Conservation (phyloP, 2,113 vertebrate genomes). For the Scatophagus argus region DNA sequence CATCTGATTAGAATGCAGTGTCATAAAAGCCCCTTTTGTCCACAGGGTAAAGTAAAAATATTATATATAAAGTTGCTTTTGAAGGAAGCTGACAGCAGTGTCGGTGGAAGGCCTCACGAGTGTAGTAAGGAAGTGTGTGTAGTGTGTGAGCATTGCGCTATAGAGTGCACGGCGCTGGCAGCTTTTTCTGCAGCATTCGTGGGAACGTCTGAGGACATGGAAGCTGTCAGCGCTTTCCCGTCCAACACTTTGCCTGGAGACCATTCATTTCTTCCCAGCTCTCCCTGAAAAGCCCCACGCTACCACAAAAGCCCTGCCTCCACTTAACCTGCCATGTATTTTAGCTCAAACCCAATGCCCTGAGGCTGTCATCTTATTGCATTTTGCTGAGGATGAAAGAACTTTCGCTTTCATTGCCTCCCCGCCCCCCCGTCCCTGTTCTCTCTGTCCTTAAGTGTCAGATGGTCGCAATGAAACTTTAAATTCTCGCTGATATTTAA, state of each 20-base stretch:
- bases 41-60: no score
- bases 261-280: conserved; percentile 39
- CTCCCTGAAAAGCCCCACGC: conserved; percentile 16
- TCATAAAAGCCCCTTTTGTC: no score
- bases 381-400: conserved; percentile 75
- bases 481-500: conserved; percentile 73
- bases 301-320: conserved; percentile 46
- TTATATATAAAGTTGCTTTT: no score
- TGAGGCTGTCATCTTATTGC: conserved; percentile 68
- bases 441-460: conserved; percentile 44
- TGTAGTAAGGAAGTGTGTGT: not conserved
- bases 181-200: conserved; percentile 23
- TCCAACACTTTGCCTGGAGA: conserved; percentile 41
- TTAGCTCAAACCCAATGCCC: conserved; percentile 52
- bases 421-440: conserved; percentile 26
- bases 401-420: conserved; percentile 55
- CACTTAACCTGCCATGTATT: conserved; percentile 59
- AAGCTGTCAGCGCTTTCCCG: conserved; percentile 63
- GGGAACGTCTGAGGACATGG: conserved; percentile 45
- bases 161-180: conserved; percentile 2
- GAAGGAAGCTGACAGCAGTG: no score
- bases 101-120: not conserved
- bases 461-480: conserved; percentile 70
- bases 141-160: not conserved
- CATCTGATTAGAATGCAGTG: no score